Evolutionary conservation across 1,140 invertebrate genomes (phyloP), one percentile per base, ranked within the genome.

Genomic region (Alviniconcha marisindica): DNA sequence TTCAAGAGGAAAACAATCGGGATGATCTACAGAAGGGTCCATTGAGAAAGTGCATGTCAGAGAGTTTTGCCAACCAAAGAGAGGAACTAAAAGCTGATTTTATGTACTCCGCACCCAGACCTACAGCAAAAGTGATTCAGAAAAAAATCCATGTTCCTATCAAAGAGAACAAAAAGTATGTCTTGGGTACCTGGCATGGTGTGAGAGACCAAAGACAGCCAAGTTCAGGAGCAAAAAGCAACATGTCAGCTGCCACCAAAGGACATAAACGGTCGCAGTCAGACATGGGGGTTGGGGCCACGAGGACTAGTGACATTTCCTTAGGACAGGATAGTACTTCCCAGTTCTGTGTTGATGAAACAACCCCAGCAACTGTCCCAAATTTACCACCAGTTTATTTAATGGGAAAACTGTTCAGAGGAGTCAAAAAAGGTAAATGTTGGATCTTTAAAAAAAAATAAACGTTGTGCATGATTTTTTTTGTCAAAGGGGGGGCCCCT

Each of bases 201-300:
- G 51, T 12, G 51, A 12, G 12, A 12, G 51, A 54, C 51, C 12
- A 14, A 24, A 24, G 12, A 12, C 12, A 24, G 51, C 51, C 10
- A 10, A 73, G 36, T 38, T 28, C 69, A 10, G 69, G 36, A 1
- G 7, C 31, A 21, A 31, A 36, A 36, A 2, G 31, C n/a, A 73
- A 7, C 38, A 38, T 10, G 33, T 28, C 28, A 12, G 69, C 38
- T 2, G 69, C 36, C 24, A 24, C 69, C 5, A 73, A 36, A 15
- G 33, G 28, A 15, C 69, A 73, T 12, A 73, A 73, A 73, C 69
- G 69, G 21, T 73, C 69, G 2, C 69, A 38, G 69, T 73, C 69
- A 1, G 69, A 73, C 69, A 36, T 73, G 28, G 69, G 69, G 10
- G 69, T 73, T 2, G 69, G 69, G 5, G 69, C 69, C 3, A 36